Evolutionary conservation across 2,797 vertebrate genomes (phyloP), one percentile per base, ranked within the genome.

Genomic region (Picus viridis): DNA sequence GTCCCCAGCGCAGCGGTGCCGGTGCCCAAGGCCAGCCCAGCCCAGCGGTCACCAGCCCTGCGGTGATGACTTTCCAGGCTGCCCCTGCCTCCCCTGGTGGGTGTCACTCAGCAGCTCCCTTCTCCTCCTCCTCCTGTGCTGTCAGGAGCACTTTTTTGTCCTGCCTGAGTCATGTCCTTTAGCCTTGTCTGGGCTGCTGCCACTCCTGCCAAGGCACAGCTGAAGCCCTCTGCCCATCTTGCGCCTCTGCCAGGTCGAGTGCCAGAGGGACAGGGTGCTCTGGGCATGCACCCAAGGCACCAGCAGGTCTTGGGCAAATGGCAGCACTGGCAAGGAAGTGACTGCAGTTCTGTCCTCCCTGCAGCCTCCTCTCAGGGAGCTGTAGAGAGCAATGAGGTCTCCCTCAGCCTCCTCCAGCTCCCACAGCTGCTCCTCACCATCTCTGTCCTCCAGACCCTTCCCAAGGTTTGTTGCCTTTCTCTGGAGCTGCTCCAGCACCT

Each of bases 281-380:
- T 2, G 3, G 76, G 58, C 70, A 64, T 1, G 17, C 32, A 18
- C 53, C 19, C 6, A 0, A 1, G 4, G 24, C 23, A 22, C 8
- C 4, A 0, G 0, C 43, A 5, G 16, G 1, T 4, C 67, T 58
- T 1, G 2, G 45, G 26, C 20, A 9, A 54, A 86, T 0, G 9
- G 69, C 70, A 86, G 73, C 4, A 3, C 32, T 77, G 58, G 16
- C 12, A 14, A 22, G 12, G 34, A 13, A 30, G 36, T 6, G 72
- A 63, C 24, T 26, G 57, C 26, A 34, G 20, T n/a, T 32, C 14
- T 39, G 34, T 39, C 24, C 47, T 45, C 27, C 16, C 41, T 49
- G 20, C 47, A 47, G 19, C 47, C 47, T 47, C 9, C 47, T 47
- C 11, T 22, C 47, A 47, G 47, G 47, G 47, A 22, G 47, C 47